Conservation (phyloP, 2,797 vertebrate genomes). For the Dipus sagitta region DNA sequence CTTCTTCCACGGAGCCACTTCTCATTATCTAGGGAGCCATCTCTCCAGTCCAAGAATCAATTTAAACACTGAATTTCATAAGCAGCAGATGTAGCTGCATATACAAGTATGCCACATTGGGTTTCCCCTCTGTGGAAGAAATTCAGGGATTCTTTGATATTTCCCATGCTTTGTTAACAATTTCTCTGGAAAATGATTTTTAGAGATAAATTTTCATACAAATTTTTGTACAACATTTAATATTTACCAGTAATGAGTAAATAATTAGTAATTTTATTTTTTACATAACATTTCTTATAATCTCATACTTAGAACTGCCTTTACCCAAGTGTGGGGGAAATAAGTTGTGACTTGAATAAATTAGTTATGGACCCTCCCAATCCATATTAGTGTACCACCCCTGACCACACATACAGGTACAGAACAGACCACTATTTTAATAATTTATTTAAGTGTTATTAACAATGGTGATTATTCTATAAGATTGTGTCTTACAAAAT, state of each 20-base stretch:
- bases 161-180: not conserved
- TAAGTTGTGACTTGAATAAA: not conserved
- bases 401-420: not conserved
- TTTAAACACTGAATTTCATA: not conserved
- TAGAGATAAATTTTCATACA: not conserved
- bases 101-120: not conserved
- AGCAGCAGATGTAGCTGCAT: not conserved
- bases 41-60: no score
- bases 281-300: not conserved
- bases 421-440: not conserved
- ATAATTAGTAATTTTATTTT: not conserved
- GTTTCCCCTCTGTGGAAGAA: not conserved
- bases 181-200: not conserved
- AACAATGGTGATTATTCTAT: not conserved
- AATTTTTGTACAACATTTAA: no score
- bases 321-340: not conserved
- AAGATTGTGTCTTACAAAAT: not conserved
- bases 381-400: not conserved
- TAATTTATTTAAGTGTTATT: not conserved
- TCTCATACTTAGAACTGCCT: not conserved
- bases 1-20: no score
- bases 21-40: no score
- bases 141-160: not conserved
- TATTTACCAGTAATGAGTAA: not conserved
- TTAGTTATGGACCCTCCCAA: fast-evolving